Conservation (phyloP, 2,797 vertebrate species). For the Acrocephalus scirpaceus region DNA sequence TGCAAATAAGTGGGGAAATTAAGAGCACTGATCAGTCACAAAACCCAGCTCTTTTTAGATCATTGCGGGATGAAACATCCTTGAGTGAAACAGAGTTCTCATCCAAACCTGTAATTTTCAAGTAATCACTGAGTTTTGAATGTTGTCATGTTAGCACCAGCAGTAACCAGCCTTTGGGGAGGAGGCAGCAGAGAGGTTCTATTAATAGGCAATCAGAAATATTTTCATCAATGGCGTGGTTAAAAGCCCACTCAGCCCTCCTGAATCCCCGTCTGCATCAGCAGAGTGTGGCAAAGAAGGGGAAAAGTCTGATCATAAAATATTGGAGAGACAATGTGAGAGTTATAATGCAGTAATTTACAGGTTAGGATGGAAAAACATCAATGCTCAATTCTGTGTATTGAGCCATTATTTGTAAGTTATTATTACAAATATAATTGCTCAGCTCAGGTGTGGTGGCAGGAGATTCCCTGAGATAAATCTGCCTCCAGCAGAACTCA, state of each 20-base stretch:
- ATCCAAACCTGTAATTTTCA: conserved; percentile 29
- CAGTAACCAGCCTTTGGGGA: neutral
- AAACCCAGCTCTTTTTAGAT: neutral
- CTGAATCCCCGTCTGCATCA: neutral
- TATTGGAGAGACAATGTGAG: neutral
- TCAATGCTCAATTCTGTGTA: neutral
- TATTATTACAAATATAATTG: conserved; percentile 19
- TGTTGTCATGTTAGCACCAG: neutral
- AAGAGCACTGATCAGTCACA: neutral
- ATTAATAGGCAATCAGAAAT: neutral
- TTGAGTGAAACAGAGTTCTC: neutral
- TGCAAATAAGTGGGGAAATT: neutral
- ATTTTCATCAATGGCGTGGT: neutral
- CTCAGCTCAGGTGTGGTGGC: conserved; percentile 1
- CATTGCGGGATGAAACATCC: neutral
- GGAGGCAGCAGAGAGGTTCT: conserved; percentile 58
- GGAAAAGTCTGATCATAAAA: neutral
- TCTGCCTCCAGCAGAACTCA: neutral
- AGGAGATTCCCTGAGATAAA: neutral
- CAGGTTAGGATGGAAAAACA: neutral
- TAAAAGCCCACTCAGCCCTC: neutral
- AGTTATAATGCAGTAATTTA: neutral
- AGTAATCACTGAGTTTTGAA: neutral
- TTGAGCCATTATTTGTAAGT: neutral
- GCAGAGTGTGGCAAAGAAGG: neutral